Base-by-base conservation (phyloP, 2,113 vertebrate species). In the Bubo bubo region DNA sequence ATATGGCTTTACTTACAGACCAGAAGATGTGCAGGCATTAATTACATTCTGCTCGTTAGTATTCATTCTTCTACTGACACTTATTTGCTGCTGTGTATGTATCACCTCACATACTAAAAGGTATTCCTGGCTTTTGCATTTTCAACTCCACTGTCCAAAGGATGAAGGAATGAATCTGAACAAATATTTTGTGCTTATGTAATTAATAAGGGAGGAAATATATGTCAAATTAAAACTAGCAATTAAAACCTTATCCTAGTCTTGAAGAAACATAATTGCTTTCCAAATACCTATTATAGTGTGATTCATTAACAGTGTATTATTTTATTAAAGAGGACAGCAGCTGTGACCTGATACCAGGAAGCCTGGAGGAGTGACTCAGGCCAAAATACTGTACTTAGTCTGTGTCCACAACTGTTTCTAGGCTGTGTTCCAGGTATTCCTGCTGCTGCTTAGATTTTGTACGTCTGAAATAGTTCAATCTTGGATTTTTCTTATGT, bases 371-470 rank as follows among this genome's bases (percentile, higher is more conserved):
- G 74, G 72, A 75, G 68, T 30, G 68, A 60, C 73, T 93, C 49
- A n/a, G 79, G 52, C 68, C 79, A 93, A 81, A 82, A 63, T 13
- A 34, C 52, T 15, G 9, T 37, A 11, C 56, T 87, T 35, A n/a
- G 52, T 47, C 67, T 70, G 87, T 59, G 37, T 32, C 88, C 6
- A 2, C 68, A 71, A n/a, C 47, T 77, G 80, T 23, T 90, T 73
- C 91, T 85, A 71, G 90, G 80, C 94, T 66, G n/a, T 18, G 23
- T 50, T 93, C 95, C 92, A 92, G 52, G 35, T 92, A 64, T 39
- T 64, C 81, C 79, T 91, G 41, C 88, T 71, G 76, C 63, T 75
- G 47, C 63, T 73, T 39, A 21, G 10, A 23, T 71, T 88, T 74
- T 32, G 24, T 32, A 8, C 10, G 0, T 34, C 60, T 82, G 86